These are phyloP conservation scores for Listrodromus nycthemerus DNA, from an alignment of 2,888 invertebrate genomes.

Conservation along the genomic window DNA sequence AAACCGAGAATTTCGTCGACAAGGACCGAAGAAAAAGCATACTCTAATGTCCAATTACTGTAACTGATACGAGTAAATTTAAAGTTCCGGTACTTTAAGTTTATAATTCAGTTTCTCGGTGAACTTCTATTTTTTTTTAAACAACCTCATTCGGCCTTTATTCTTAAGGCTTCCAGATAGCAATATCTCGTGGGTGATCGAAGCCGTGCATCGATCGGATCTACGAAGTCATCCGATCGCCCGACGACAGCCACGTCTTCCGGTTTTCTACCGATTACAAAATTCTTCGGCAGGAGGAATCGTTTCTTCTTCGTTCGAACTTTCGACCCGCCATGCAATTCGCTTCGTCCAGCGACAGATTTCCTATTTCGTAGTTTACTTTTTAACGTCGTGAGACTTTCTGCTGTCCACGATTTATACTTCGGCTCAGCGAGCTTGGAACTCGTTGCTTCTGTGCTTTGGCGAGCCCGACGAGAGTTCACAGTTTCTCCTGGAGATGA, in stretches of 20 bases:
- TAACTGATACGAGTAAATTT: no score
- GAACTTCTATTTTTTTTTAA: conserved; percentile 30
- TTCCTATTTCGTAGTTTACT: neutral
- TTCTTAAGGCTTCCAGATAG: conserved; percentile 19
- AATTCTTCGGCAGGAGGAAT: conserved; percentile 46
- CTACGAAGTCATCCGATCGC: neutral
- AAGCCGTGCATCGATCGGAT: neutral
- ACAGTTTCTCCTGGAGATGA: neutral
- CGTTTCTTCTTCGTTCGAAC: conserved; percentile 45
- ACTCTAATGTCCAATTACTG: no score
- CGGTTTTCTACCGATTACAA: conserved; percentile 23
- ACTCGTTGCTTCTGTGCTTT: neutral
- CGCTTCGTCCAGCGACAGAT: neutral
- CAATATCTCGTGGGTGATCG: conserved; percentile 32
- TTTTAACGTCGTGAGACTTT: neutral
- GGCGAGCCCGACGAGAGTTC: conserved; percentile 32
- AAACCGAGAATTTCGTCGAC: neutral
- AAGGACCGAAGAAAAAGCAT: no score
- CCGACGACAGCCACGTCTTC: neutral
- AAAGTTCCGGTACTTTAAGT: no score
- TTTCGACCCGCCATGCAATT: conserved; percentile 5
- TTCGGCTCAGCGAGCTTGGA: neutral
- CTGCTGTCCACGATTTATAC: neutral
- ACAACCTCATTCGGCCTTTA: neutral
- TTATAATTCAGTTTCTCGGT: neutral